Percentiles rank a stretch among this genome's conserved stretches.
Evolutionary conservation across 2,888 invertebrate species (phyloP).

Genomic region (Acronicta alni): DNA sequence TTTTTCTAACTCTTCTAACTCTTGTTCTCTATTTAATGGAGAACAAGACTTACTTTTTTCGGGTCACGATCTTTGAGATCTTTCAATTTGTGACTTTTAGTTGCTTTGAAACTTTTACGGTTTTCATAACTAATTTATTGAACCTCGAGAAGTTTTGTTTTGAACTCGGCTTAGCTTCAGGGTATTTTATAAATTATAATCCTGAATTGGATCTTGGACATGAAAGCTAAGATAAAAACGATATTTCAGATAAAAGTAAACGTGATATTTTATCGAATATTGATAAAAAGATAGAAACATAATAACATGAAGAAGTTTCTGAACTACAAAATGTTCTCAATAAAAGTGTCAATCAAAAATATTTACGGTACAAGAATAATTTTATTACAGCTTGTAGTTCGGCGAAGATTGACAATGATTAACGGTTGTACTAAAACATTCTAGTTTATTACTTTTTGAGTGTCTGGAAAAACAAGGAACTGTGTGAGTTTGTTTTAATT

Average conservation of each 20-base stretch:
- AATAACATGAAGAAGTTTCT: conserved; percentile 6
- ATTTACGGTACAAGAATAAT: conserved; percentile 3
- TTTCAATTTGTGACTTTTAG: conserved; percentile 39
- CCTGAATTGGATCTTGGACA: neutral
- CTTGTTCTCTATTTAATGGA: conserved; percentile 36
- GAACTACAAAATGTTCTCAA: conserved; percentile 16
- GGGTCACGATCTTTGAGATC: conserved; percentile 19
- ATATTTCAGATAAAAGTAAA: neutral
- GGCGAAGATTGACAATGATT: conserved; percentile 22
- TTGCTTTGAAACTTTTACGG: conserved; percentile 21
- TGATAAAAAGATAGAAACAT: neutral
- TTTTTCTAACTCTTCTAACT: too few species aligned
- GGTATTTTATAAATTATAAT: neutral
- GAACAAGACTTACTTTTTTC: conserved; percentile 32
- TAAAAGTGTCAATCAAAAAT: conserved; percentile 9
- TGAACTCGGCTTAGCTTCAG: neutral
- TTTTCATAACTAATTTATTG: conserved; percentile 6
- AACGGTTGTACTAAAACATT: conserved; percentile 15
- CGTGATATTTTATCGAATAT: neutral
- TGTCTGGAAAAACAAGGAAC: neutral
- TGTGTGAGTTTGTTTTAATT: neutral
- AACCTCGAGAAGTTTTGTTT: conserved; percentile 9
- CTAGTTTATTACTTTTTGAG: conserved; percentile 9
- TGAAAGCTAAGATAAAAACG: neutral
- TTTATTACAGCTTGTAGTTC: conserved; percentile 8